phyloP scores from a whole-genome alignment of 2,888 invertebrate genomes.

The Platycheirus rosarum region DNA sequence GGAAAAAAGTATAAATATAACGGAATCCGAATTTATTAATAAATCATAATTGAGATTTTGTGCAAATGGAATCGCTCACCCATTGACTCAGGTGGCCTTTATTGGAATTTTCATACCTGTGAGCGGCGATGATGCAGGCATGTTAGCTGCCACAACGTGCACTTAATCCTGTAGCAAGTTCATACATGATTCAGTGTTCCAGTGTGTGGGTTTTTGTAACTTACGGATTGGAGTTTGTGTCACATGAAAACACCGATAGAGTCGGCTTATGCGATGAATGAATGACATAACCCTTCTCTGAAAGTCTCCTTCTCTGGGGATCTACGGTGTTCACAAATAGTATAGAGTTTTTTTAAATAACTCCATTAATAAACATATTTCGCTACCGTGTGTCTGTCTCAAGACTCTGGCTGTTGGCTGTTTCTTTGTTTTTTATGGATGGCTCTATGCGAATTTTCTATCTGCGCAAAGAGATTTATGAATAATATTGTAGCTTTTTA shows the following conservation, averaged over 20 bases:
- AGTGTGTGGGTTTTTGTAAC: slow-evolving; percentile 37
- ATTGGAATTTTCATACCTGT: slow-evolving; percentile 62
- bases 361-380: slow-evolving; percentile 68
- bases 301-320: neutral
- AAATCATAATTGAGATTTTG: slow-evolving; percentile 74
- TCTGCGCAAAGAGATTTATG: slow-evolving; percentile 43
- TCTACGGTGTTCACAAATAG: slow-evolving; percentile 25
- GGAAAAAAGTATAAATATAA: neutral
- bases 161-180: slow-evolving; percentile 66
- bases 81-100: slow-evolving; percentile 74
- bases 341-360: slow-evolving; percentile 38
- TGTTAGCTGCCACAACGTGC: slow-evolving; percentile 41
- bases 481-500: slow-evolving; percentile 53
- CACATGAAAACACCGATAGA: slow-evolving; percentile 36
- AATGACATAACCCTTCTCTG: too few relatives aligned
- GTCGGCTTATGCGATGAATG: slow-evolving; percentile 50
- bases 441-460: slow-evolving; percentile 61
- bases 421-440: slow-evolving; percentile 41
- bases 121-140: neutral
- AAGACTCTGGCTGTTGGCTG: slow-evolving; percentile 24
- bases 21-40: slow-evolving; percentile 69
- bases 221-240: slow-evolving; percentile 43
- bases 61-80: slow-evolving; percentile 71
- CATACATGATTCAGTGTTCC: slow-evolving; percentile 55
- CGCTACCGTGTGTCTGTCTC: slow-evolving; percentile 47